Conservation (phyloP, 2,888 invertebrate genomes). For the Antheraea yamamai region DNA sequence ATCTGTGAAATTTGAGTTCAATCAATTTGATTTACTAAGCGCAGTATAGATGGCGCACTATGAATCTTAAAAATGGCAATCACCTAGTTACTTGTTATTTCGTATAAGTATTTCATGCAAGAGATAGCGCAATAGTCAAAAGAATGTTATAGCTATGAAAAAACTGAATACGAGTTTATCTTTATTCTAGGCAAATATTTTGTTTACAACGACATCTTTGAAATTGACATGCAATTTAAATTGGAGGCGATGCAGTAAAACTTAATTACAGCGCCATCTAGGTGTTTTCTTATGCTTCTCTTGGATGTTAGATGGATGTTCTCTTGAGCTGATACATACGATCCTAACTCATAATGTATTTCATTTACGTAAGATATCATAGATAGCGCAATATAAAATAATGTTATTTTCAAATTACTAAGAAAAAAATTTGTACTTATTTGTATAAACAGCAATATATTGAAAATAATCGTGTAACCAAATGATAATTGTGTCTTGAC, state of each 20-base stretch:
- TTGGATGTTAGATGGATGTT: background rate
- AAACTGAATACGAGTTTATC: background rate
- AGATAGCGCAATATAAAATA: conserved; percentile 6
- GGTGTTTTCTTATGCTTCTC: background rate
- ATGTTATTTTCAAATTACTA: background rate
- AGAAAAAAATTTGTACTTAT: no score
- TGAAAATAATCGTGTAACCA: no score
- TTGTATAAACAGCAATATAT: no score
- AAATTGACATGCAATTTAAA: background rate
- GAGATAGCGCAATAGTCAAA: no score
- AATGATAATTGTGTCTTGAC: background rate
- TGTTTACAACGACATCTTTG: background rate
- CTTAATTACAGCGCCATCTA: conserved; percentile 22
- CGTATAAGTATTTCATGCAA: no score
- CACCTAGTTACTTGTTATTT: no score
- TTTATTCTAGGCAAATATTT: background rate
- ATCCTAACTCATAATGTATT: background rate
- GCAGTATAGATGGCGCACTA: no score
- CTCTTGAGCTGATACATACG: no score
- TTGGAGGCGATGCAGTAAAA: background rate
- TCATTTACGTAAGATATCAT: background rate
- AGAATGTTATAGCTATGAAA: no score
- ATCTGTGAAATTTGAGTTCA: no score
- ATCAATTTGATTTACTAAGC: no score
- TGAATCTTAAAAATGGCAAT: no score